Evolutionary conservation across 2,797 vertebrate species (phyloP).

Genomic region (Periparus ater): DNA sequence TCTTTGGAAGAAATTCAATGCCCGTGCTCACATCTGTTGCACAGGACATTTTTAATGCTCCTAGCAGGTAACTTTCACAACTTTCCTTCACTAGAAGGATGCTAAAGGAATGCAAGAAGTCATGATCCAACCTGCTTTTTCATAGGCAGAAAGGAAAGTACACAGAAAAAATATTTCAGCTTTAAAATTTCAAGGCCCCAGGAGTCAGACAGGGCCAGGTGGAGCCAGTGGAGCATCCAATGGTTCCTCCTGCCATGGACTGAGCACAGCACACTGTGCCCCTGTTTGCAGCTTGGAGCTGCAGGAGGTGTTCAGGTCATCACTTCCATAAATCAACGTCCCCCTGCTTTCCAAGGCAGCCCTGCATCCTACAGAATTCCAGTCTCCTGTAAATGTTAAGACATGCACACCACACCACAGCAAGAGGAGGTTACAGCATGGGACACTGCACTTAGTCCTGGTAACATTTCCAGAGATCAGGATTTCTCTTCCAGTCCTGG

Average conservation of each 20-base stretch:
- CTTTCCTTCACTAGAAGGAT: not conserved
- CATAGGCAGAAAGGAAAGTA: not conserved
- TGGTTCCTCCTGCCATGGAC: not conserved
- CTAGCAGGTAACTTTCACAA: not conserved
- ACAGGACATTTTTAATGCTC: not conserved
- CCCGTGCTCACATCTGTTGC: not conserved
- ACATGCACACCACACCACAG: not conserved
- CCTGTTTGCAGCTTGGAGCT: fast-evolving
- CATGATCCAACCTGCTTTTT: not conserved
- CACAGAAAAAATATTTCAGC: not conserved
- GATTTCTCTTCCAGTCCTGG: not conserved
- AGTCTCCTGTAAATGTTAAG: not conserved
- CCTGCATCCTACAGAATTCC: not conserved
- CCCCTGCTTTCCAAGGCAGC: not conserved
- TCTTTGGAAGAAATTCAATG: not conserved
- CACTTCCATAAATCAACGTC: fast-evolving
- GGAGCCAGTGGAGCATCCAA: not conserved
- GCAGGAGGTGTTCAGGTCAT: not conserved
- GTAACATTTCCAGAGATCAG: not conserved
- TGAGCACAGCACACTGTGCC: not conserved
- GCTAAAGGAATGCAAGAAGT: not conserved
- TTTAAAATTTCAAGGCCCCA: not conserved
- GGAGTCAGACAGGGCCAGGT: not conserved
- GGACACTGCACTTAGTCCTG: not conserved
- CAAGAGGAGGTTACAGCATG: fast-evolving